Evolutionary conservation across 2,888 invertebrate species (phyloP), one percentile per base, ranked within the genome.

Genomic region (Xestia c-nigrum): DNA sequence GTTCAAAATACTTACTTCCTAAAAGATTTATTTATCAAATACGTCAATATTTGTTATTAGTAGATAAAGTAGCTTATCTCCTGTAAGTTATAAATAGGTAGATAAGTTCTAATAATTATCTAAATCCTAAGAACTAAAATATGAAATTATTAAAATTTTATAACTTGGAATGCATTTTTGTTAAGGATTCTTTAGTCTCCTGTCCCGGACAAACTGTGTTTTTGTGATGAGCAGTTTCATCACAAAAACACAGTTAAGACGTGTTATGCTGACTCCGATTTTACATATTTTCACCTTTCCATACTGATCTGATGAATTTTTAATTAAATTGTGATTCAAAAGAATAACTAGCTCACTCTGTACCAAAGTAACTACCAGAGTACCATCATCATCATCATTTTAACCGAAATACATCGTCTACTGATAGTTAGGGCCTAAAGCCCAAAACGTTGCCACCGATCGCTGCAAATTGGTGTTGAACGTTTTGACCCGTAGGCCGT

Each of bases 11-110:
- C 19, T 55, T 40, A 55, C 21, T 55, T 81, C 14, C 14, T 63
- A 46, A 52, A 63, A 73, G 61, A 72, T 19, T 63, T 19, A 5
- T 24, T 16, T 78, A 57, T 50, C 52, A 55, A 64, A 75, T 31
- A 5, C 12, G 21, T 55, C n/a, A 24, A n/a, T 10, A n/a, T 55
- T 81, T 55, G 63, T 14, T 57, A 43, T 21, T 47, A 10, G 38
- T 61, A 38, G 77, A 77, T 82, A 75, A 75, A 38, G 50, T 43
- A 50, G 57, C 63, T 78, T 76, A 82, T 76, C 78, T 81, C 10
- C 7, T 38, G 4, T n/a, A 74, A 24, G 5, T 65, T 81, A 50
- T 63, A 46, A 74, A 81, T 52, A 38, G 21, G 38, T 52, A 61
- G 47, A 24, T 61, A 67, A 19, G 38, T 16, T 47, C 14, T 24